A percentile compares a stretch with the other conserved stretches of the same genome.
Evolutionary conservation across 2,888 invertebrate genomes (phyloP).

Genomic region (Trissoscelio sp.): DNA sequence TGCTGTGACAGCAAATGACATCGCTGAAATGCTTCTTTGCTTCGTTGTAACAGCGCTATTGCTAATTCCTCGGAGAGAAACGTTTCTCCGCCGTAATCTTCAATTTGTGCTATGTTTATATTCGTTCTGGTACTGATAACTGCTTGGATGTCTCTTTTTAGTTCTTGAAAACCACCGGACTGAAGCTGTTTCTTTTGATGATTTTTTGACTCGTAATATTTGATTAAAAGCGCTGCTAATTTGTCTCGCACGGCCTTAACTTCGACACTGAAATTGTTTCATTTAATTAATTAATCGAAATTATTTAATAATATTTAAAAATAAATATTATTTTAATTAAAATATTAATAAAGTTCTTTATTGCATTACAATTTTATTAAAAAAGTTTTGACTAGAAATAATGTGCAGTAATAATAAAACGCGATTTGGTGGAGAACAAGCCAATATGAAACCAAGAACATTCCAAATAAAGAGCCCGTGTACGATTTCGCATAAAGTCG

Average conservation of each 20-base stretch:
- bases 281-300: no score
- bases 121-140: constrained; percentile 95
- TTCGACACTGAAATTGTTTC: constrained; percentile 88
- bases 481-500: constrained; percentile 28
- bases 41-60: constrained; percentile 94
- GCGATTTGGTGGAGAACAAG: no score
- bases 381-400: no score
- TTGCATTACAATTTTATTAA: no score
- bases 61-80: constrained; percentile 98
- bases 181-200: constrained; percentile 97
- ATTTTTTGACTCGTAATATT: constrained; percentile 95
- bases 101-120: constrained; percentile 96
- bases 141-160: constrained; percentile 96
- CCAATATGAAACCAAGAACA: neutral
- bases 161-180: constrained; percentile 95
- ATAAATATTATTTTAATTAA: no score
- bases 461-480: constrained; percentile 8
- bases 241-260: constrained; percentile 91
- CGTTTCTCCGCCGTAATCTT: constrained; percentile 98
- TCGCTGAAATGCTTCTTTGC: constrained; percentile 94
- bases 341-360: no score
- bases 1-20: constrained; percentile 93
- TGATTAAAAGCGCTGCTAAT: constrained; percentile 89
- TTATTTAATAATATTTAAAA: no score
- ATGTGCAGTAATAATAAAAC: no score